These are phyloP conservation scores for Melieria crassipennis DNA, from an alignment of 2,888 invertebrate genomes.

Conservation along the genomic window DNA sequence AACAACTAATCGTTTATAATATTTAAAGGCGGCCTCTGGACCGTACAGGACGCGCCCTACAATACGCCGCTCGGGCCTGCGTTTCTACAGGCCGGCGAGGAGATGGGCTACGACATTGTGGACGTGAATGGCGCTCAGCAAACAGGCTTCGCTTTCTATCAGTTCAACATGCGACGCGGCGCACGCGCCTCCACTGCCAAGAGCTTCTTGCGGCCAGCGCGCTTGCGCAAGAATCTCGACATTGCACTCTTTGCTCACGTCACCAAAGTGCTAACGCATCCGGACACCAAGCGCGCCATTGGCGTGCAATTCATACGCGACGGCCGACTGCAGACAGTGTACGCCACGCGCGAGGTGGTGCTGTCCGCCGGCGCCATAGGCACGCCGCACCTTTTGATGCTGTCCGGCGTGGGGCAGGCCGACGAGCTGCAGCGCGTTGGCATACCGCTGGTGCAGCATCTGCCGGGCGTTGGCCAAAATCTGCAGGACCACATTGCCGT, in stretches of 20 bases:
- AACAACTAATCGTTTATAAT: background rate
- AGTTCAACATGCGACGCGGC: conserved; percentile 88
- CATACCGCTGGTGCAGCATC: conserved; percentile 77
- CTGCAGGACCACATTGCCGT: conserved; percentile 91
- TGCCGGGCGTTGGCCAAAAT: conserved; percentile 87
- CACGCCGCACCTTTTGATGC: conserved; percentile 90
- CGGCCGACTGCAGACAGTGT: conserved; percentile 68
- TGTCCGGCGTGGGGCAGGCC: conserved; percentile 85
- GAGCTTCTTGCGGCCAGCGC: conserved; percentile 83
- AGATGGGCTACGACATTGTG: conserved; percentile 88
- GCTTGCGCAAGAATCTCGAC: conserved; percentile 83
- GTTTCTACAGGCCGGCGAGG: conserved; percentile 88
- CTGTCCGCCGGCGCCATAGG: conserved; percentile 84
- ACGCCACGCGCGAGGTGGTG: conserved; percentile 63
- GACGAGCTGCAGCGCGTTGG: conserved; percentile 78
- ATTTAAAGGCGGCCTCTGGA: conserved; percentile 64
- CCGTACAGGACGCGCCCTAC: conserved; percentile 64
- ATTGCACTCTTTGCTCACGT: conserved; percentile 82
- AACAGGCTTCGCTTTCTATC: conserved; percentile 87
- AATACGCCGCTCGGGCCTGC: conserved; percentile 84
- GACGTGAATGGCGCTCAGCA: conserved; percentile 89
- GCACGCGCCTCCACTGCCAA: conserved; percentile 86
- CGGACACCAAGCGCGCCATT: conserved; percentile 75
- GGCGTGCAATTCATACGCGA: conserved; percentile 82
- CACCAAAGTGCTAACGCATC: conserved; percentile 80